A percentile compares a stretch with the other conserved stretches of the same genome.
Evolutionary conservation across 1,140 invertebrate species (phyloP).

Genomic region (Drosophila pandora): DNA sequence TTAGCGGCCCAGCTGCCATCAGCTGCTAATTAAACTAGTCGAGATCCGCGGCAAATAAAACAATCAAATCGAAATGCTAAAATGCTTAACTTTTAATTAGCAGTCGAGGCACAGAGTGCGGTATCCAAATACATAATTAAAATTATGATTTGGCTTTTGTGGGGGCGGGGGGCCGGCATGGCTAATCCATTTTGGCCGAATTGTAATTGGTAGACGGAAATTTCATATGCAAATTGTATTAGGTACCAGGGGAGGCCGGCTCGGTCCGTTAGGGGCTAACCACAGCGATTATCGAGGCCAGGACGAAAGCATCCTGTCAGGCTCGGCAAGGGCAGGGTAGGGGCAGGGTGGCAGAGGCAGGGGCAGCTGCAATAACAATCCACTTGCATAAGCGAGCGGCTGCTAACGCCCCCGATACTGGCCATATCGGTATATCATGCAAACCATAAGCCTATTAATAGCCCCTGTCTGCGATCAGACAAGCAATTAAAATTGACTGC

Average conservation of each 20-base stretch:
- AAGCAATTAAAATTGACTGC: constrained; percentile 82
- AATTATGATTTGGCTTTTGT: constrained; percentile 70
- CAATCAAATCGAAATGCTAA: constrained; percentile 30
- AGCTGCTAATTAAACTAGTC: constrained; percentile 39
- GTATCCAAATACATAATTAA: constrained; percentile 60
- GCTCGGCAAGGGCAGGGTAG: too few relatives aligned
- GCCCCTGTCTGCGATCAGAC: constrained; percentile 72
- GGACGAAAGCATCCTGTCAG: neutral
- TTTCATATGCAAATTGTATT: constrained; percentile 58
- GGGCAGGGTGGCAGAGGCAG: neutral
- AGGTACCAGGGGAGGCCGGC: constrained; percentile 36
- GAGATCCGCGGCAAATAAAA: constrained; percentile 30
- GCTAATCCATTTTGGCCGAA: constrained; percentile 60
- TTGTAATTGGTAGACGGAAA: constrained; percentile 63
- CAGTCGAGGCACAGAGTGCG: constrained; percentile 12
- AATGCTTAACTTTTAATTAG: constrained; percentile 58
- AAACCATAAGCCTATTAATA: constrained; percentile 80
- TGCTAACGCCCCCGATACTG: constrained; percentile 55
- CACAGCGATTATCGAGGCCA: constrained; percentile 67
- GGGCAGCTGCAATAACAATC: constrained; percentile 17
- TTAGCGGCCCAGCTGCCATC: constrained; percentile 8
- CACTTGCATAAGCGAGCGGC: constrained; percentile 37
- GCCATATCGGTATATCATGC: constrained; percentile 67
- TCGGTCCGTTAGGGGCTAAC: constrained; percentile 21
- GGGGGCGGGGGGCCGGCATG: neutral